Percentiles rank a stretch among this genome's conserved stretches.
phyloP scores from a whole-genome alignment of 2,888 invertebrate species.

The Leptodirus hochenwartii region DNA sequence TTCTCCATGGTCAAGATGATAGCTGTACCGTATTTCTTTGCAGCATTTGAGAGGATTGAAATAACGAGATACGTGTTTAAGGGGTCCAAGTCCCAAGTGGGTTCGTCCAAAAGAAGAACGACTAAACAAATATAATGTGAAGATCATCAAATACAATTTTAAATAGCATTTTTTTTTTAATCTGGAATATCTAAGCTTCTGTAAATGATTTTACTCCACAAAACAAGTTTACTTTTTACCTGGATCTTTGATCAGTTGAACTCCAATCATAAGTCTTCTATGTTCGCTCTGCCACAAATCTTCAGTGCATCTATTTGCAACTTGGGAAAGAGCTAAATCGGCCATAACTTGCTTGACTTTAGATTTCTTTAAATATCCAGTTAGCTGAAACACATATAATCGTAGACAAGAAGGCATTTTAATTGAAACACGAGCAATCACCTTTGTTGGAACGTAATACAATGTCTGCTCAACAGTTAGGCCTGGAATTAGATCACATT shows the following conservation, averaged over 20 bases:
- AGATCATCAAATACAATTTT: not conserved
- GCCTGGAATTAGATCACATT: slow-evolving; percentile 67
- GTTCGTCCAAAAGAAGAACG: slow-evolving; percentile 77
- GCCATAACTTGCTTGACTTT: slow-evolving; percentile 85
- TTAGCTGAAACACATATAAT: slow-evolving; percentile 32
- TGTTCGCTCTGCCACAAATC: slow-evolving; percentile 79
- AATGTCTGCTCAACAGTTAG: slow-evolving; percentile 77
- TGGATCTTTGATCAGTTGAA: slow-evolving; percentile 87
- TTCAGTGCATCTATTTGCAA: slow-evolving; percentile 67
- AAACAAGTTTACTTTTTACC: no score
- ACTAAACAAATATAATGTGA: slow-evolving; percentile 30
- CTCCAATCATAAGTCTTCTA: slow-evolving; percentile 74
- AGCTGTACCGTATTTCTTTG: slow-evolving; percentile 79
- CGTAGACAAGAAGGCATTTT: slow-evolving; percentile 1
- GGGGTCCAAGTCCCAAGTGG: slow-evolving; percentile 87
- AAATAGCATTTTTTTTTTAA: not conserved
- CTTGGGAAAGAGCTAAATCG: slow-evolving; percentile 83
- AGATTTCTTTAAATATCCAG: slow-evolving; percentile 58
- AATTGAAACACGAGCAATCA: slow-evolving; percentile 20
- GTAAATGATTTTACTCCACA: no score
- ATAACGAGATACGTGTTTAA: slow-evolving; percentile 88
- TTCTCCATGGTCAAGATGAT: slow-evolving; percentile 86
- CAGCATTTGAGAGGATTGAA: slow-evolving; percentile 78
- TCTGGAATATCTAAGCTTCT: no score
- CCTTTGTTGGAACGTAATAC: slow-evolving; percentile 61